Conservation (phyloP, 2,797 vertebrate species). For the Emydoidea blandingii region DNA sequence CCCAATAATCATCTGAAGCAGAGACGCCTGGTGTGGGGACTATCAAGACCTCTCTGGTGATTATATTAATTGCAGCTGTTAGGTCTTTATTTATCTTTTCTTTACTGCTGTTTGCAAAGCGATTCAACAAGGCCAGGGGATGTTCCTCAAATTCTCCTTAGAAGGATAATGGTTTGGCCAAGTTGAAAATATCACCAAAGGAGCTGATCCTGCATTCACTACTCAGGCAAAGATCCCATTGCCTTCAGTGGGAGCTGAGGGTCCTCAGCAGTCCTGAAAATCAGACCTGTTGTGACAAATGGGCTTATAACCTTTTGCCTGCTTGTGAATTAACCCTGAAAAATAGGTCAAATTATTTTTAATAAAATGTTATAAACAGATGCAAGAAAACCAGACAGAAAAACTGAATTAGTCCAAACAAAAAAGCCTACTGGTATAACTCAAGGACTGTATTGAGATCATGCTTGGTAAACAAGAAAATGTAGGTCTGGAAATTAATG, state of each 20-base stretch:
- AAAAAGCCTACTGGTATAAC: too few relatives aligned
- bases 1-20: accelerated
- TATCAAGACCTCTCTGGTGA: not conserved
- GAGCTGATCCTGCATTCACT: not conserved
- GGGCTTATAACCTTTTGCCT: too few relatives aligned
- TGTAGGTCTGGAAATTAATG: too few relatives aligned
- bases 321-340: too few relatives aligned
- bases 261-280: not conserved
- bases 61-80: not conserved
- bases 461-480: too few relatives aligned
- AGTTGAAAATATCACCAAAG: not conserved
- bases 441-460: too few relatives aligned
- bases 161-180: not conserved
- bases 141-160: not conserved
- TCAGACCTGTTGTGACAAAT: not conserved
- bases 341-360: too few relatives aligned
- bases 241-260: not conserved
- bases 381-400: too few relatives aligned
- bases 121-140: accelerated
- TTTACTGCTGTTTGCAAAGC: not conserved
- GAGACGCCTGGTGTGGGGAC: not conserved
- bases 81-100: not conserved
- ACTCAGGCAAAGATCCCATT: not conserved
- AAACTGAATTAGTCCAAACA: too few relatives aligned
- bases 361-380: too few relatives aligned